phyloP scores from a whole-genome alignment of 2,888 invertebrate species.

The Crossocerus cetratus region DNA sequence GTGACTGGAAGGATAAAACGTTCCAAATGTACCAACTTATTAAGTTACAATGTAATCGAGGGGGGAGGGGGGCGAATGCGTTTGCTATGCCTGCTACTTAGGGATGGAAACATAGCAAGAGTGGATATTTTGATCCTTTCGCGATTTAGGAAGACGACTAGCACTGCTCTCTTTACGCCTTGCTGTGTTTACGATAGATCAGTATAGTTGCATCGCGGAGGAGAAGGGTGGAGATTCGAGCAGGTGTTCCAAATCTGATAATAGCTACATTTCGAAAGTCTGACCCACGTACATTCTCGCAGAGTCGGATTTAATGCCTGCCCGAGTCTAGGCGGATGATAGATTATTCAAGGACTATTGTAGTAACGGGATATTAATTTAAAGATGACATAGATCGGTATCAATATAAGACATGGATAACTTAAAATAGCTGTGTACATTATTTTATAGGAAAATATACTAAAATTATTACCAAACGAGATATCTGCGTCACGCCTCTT shows the following conservation, averaged over 20 bases:
- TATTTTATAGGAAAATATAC: slow-evolving; percentile 75
- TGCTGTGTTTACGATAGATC: slow-evolving; percentile 33
- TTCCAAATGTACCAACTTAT: slow-evolving; percentile 30
- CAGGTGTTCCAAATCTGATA: neutral
- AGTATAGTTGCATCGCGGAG: slow-evolving; percentile 27
- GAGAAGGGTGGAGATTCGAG: too few species aligned
- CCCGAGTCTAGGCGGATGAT: slow-evolving; percentile 26
- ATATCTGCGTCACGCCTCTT: slow-evolving; percentile 49
- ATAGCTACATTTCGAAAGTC: slow-evolving; percentile 42
- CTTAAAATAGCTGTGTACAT: slow-evolving; percentile 72
- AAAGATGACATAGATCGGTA: slow-evolving; percentile 59
- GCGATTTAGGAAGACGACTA: slow-evolving; percentile 13
- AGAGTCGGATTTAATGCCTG: slow-evolving; percentile 39
- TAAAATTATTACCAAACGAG: slow-evolving; percentile 67
- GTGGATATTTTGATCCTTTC: slow-evolving; percentile 13
- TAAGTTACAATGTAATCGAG: slow-evolving; percentile 24
- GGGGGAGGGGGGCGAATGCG: slow-evolving; percentile 31
- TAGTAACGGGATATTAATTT: slow-evolving; percentile 58
- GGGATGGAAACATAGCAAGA: slow-evolving; percentile 31
- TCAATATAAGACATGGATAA: slow-evolving; percentile 60
- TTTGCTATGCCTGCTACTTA: slow-evolving; percentile 35
- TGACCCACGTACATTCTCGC: slow-evolving; percentile 38
- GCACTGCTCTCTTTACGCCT: slow-evolving; percentile 30
- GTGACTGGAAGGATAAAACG: slow-evolving; percentile 36
- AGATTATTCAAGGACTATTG: slow-evolving; percentile 45